Base-by-base conservation (phyloP, 2,113 vertebrate genomes). In the Dolichallabes microphthalmus region DNA sequence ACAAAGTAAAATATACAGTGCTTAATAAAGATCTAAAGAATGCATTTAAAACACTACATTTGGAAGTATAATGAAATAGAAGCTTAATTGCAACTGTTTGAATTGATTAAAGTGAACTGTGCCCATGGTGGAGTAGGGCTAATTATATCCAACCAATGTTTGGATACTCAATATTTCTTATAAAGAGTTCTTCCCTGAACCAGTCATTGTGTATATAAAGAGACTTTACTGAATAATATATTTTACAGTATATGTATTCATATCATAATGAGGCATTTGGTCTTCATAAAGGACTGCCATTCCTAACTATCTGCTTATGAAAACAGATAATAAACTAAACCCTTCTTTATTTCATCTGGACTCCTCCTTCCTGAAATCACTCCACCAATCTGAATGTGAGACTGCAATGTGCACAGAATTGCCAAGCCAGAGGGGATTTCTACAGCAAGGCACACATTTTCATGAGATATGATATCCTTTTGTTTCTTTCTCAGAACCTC, bases 1-100 rank as follows among this genome's bases (percentile, higher is more conserved):
- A 91, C 89, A 87, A 91, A 90, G 88, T 85, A 91, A 93, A 94
- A 93, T 91, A 90, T 89, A 76, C 91, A 92, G 85, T 83, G 87
- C 91, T 93, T 93, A 93, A 92, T 91, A 89, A 92, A 94, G 94
- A 94, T 94, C 94, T 93, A 86, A 95, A 90, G 88, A 92, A 92
- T 75, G 66, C 86, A 88, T 89, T 93, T 92, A 94, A 93, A 90
- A 86, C 92, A 92, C 93, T 93, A 66, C 91, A 92, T 93, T 92
- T 92, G 89, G 92, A 91, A 92, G 90, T 92, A 91, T 90, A 92
- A 90, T 85, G 79, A 87, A 93, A 93, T 91, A 91, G 91, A 94
- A 92, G 89, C 93, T 93, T 93, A 94, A 95, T 94, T 94, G 94
- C 91, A 88, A 86, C 85, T 90, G 90, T 92, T 93, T 93, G 91